A percentile compares a stretch with the other conserved stretches of the same genome.
Evolutionary conservation across 2,888 invertebrate species (phyloP).

Genomic region (Lucinisca nassula): DNA sequence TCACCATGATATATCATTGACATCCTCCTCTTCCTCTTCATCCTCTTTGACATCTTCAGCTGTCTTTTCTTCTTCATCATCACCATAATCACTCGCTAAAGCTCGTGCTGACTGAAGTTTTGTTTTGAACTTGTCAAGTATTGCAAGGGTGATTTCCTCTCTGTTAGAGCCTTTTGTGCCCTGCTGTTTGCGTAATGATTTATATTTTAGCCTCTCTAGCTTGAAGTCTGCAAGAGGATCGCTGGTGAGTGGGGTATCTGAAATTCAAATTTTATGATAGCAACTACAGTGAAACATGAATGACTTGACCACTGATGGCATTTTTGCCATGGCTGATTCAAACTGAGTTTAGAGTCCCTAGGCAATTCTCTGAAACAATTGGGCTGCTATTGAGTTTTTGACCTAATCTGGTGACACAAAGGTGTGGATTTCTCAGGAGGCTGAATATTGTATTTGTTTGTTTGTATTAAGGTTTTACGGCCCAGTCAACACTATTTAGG

Average conservation of each 20-base stretch:
- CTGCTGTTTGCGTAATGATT: conserved; percentile 78
- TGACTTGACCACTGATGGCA: too few relatives aligned
- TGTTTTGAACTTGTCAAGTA: conserved; percentile 94
- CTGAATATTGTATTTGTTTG: too few relatives aligned
- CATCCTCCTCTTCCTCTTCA: conserved; percentile 87
- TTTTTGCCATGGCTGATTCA: too few relatives aligned
- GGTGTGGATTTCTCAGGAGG: too few relatives aligned
- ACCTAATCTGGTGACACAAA: too few relatives aligned
- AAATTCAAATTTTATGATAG: too few relatives aligned
- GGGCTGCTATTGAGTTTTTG: too few relatives aligned
- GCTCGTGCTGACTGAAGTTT: conserved; percentile 92
- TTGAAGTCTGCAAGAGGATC: conserved; percentile 82
- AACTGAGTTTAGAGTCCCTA: too few relatives aligned
- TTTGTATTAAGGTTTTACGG: too few relatives aligned
- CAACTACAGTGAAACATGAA: too few relatives aligned
- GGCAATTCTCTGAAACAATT: too few relatives aligned
- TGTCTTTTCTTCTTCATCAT: conserved; percentile 86
- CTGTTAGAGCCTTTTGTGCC: conserved; percentile 80
- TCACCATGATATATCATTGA: conserved; percentile 87
- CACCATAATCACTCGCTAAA: conserved; percentile 88
- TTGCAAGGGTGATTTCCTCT: conserved; percentile 91
- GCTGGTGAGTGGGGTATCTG: conserved; percentile 60
- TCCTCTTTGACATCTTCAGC: conserved; percentile 88
- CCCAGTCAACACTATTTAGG: too few relatives aligned
- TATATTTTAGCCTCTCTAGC: conserved; percentile 83